phyloP scores from a whole-genome alignment of 1,140 invertebrate species.

The Drosophila bipectinata region DNA sequence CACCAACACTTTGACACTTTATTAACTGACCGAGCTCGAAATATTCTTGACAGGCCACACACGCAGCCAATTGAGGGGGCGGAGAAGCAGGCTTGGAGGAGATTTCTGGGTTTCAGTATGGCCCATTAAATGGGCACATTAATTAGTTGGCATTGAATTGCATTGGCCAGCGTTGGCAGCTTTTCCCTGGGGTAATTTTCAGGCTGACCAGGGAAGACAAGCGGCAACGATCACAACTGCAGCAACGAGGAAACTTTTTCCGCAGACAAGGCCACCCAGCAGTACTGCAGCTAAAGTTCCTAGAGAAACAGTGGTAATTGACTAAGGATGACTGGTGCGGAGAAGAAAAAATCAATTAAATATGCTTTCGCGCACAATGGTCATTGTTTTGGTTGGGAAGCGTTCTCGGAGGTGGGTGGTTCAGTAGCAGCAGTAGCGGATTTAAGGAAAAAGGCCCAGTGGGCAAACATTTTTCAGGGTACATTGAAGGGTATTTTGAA shows the following conservation, averaged over 20 bases:
- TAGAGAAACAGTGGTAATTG: conserved; percentile 28
- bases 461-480: too few species aligned
- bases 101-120: conserved; percentile 52
- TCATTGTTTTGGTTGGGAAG: not conserved
- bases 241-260: conserved; percentile 31
- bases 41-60: conserved; percentile 67
- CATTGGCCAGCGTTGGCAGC: conserved; percentile 36
- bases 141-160: conserved; percentile 77
- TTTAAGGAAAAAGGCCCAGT: too few species aligned
- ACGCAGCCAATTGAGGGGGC: conserved; percentile 16
- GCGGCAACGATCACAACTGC: conserved; percentile 29
- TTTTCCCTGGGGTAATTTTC: conserved; percentile 43
- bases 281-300: conserved; percentile 25
- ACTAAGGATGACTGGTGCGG: conserved; percentile 8
- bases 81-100: conserved; percentile 7
- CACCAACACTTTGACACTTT: conserved; percentile 70
- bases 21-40: conserved; percentile 74
- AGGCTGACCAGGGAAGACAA: conserved; percentile 8
- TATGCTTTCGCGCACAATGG: not conserved
- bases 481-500: too few species aligned
- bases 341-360: conserved; percentile 20
- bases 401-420: too few species aligned
- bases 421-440: too few species aligned
- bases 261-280: conserved; percentile 26
- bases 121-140: conserved; percentile 74